These are phyloP conservation scores for Homalodisca vitripennis DNA, from an alignment of 1,140 invertebrate genomes.

Conservation along the genomic window DNA sequence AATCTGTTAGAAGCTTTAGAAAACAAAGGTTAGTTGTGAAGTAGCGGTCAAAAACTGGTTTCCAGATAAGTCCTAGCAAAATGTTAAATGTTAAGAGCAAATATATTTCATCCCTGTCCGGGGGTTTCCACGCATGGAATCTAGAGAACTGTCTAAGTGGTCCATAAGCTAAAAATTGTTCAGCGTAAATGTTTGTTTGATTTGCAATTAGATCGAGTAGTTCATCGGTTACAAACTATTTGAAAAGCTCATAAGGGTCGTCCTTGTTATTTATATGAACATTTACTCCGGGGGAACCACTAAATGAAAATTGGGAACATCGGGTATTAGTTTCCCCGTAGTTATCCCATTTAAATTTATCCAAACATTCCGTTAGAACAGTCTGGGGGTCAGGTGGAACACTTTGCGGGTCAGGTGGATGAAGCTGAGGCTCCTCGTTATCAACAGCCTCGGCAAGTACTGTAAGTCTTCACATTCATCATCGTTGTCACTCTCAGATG, in stretches of 20 bases:
- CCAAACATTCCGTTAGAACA: no score
- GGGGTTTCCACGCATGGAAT: not conserved
- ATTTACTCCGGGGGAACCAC: not conserved
- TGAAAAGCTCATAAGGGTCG: not conserved
- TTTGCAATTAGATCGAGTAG: not conserved
- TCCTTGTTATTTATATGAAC: not conserved
- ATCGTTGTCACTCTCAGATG: no score
- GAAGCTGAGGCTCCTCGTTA: no score
- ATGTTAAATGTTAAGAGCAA: not conserved
- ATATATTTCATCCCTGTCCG: not conserved
- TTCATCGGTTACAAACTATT: not conserved
- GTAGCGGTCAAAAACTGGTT: not conserved
- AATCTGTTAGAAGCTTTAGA: no score
- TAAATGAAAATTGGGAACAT: not conserved
- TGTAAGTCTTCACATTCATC: no score
- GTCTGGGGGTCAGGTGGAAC: no score
- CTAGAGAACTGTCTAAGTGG: not conserved
- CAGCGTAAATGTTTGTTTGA: not conserved
- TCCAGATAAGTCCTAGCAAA: not conserved
- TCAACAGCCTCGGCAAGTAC: no score
- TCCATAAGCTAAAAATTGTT: not conserved
- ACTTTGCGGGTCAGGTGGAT: no score
- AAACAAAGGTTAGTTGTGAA: slow-evolving; percentile 4
- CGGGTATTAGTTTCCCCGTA: not conserved
- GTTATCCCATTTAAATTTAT: not conserved